Evolutionary conservation across 2,113 vertebrate genomes (phyloP), one percentile per base, ranked within the genome.

Genomic region (Neolamprologus kungweensis): DNA sequence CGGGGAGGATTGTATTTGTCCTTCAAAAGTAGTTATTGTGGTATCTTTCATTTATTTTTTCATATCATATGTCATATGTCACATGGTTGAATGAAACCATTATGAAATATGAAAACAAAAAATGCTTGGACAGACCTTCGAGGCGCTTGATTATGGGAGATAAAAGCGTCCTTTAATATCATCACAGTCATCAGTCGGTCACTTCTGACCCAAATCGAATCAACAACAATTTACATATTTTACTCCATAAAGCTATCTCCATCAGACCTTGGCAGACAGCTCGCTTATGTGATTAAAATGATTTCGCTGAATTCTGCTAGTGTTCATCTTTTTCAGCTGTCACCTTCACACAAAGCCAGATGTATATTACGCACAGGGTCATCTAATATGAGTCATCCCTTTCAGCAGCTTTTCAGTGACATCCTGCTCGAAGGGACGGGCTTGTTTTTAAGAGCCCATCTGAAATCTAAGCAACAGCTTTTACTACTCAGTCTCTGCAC

Each of bases 301-400:
- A 82, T 63, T 68, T 58, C 2, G 35, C 51, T 4, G 6, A 81
- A 79, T 86, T 86, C 57, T 16, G 23, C 51, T 16, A 21, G 57
- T 73, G 37, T 51, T 82, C 21, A n/a, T 86, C 65, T 57, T 45
- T 87, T 87, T 81, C 58, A 85, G 60, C 53, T 65, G 53, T 50
- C 78, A 58, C 81, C 81, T 87, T 91, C 53, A 87, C 68, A 79
- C 17, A 9, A 55, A 53, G 47, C 71, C 55, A 33, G 26, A 58
- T 55, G n/a, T 60, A 68, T 26, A 78, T 60, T 63, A 85, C 80
- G 83, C 82, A 68, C 47, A 7, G 35, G 54, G 84, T 83, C 90
- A 65, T 87, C 58, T 33, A 83, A 71, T 40, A 82, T 88, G 86
- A 92, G 63, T 90, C 88, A 87, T 87, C 75, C 35, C 45, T 81